phyloP scores from a whole-genome alignment of 2,888 invertebrate genomes.

The Eucera pruinosa region DNA sequence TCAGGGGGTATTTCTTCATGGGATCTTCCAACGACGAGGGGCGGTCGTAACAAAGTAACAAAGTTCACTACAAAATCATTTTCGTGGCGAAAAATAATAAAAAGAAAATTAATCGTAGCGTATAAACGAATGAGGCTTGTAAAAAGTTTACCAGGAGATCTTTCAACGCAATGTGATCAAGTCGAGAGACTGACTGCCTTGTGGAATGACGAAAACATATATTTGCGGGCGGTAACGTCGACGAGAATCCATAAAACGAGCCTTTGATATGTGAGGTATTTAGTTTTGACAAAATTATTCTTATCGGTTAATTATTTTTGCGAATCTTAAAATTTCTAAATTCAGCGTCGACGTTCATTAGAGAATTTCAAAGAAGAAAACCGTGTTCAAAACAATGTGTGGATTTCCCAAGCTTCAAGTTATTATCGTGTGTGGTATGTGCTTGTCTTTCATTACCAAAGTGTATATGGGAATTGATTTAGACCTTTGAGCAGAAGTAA shows the following conservation, averaged over 20 bases:
- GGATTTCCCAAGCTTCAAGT: conserved; percentile 20
- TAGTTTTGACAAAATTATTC: background rate
- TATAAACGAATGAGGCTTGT: conserved; percentile 56
- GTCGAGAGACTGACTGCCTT: conserved; percentile 41
- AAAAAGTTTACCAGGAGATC: conserved; percentile 43
- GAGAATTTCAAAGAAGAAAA: conserved; percentile 27
- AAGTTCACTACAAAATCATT: conserved; percentile 61
- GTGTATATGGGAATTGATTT: conserved; percentile 23
- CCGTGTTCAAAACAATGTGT: conserved; percentile 15
- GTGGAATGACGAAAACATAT: conserved; percentile 53
- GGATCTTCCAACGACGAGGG: conserved; percentile 61
- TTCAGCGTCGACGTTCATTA: conserved; percentile 28
- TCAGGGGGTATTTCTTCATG: conserved; percentile 6
- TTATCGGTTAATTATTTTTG: background rate
- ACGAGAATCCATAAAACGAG: conserved; percentile 14
- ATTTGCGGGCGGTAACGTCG: conserved; percentile 23
- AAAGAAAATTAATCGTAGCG: conserved; percentile 19
- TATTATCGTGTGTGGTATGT: background rate
- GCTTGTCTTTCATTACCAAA: conserved; percentile 15
- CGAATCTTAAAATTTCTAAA: background rate
- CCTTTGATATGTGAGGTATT: background rate
- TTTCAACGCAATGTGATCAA: conserved; percentile 2
- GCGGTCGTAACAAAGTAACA: conserved; percentile 68
- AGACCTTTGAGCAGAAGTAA: conserved; percentile 48
- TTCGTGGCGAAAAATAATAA: conserved; percentile 32